phyloP scores from a whole-genome alignment of 2,888 invertebrate genomes.

The Erpobdella octoculata region DNA sequence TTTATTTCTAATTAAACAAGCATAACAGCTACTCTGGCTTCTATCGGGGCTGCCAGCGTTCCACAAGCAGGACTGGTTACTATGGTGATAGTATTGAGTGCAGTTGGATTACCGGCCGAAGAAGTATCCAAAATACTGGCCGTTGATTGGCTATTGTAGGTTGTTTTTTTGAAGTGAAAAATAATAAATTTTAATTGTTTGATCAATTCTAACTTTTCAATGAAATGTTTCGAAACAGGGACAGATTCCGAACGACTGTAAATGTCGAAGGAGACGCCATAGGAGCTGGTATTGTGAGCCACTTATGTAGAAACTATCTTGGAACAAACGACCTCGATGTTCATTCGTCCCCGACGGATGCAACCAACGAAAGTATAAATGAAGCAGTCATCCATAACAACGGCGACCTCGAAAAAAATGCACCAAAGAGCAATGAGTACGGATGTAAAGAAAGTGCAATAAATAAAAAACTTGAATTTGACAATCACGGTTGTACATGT shows the following conservation, averaged over 20 bases:
- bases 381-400: background rate
- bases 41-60: conserved; percentile 93
- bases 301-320: conserved; percentile 56
- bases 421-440: no score
- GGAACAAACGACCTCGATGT: no score
- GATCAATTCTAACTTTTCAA: background rate
- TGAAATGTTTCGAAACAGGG: conserved; percentile 48
- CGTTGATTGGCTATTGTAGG: conserved; percentile 53
- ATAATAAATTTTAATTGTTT: background rate
- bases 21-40: conserved; percentile 86
- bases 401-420: background rate
- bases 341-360: no score
- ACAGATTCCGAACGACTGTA: conserved; percentile 64
- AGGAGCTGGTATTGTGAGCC: conserved; percentile 82
- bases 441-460: no score
- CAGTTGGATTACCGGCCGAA: conserved; percentile 51
- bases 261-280: conserved; percentile 92
- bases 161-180: conserved; percentile 9
- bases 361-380: no score
- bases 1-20: no score
- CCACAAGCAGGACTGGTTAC: conserved; percentile 88
- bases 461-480: no score
- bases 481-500: no score
- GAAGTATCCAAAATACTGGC: conserved; percentile 53
- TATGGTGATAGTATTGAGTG: conserved; percentile 59